Base-by-base conservation (phyloP, 2,888 invertebrate species). In the Platycheirus albimanus region DNA sequence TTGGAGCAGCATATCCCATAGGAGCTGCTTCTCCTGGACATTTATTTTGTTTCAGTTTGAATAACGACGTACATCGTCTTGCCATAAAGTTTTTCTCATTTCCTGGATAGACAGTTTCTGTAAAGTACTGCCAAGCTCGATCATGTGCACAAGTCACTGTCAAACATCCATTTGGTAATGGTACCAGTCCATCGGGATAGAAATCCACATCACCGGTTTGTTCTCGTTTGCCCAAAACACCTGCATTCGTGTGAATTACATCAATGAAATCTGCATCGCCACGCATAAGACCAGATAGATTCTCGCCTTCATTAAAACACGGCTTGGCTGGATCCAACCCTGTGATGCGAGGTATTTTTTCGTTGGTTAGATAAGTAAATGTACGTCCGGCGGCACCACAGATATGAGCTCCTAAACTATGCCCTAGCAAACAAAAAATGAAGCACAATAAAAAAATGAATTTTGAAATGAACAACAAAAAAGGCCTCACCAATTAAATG, bases 361-460 rank as follows among this genome's bases (percentile, higher is more conserved):
- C 81, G 2, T 86, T 86, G 0, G 90, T 88, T 0, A 87, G 67
- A 2, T 79, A 51, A 15, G 74, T 85, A 33, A 89, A 90, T 10
- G 84, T 85, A 5, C 88, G 86, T 0, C 88, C 90, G 1, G 89
- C 89, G 1, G 84, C 75, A 17, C 89, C 89, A 86, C 87, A 86
- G 13, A 90, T 89, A 70, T 90, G 90, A 1, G 89, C 88, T 2
- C 89, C 89, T 47, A 89, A 77, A 5, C 88, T 89, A 33, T 90
- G 89, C 0, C 90, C 89, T 88, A 4, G 24, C 3, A 7, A 1
- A 24, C 3, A 24, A 20, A 15, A 1, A 38, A 0, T n/a, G n/a
- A n/a, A n/a, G n/a, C n/a, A n/a, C n/a, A n/a, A n/a, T n/a, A n/a
- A n/a, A n/a, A n/a, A 20, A 20, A 20, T 3, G 1, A 7, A 8